Evolutionary conservation across 2,888 invertebrate genomes (phyloP).

Genomic region (Hipparchia semele): DNA sequence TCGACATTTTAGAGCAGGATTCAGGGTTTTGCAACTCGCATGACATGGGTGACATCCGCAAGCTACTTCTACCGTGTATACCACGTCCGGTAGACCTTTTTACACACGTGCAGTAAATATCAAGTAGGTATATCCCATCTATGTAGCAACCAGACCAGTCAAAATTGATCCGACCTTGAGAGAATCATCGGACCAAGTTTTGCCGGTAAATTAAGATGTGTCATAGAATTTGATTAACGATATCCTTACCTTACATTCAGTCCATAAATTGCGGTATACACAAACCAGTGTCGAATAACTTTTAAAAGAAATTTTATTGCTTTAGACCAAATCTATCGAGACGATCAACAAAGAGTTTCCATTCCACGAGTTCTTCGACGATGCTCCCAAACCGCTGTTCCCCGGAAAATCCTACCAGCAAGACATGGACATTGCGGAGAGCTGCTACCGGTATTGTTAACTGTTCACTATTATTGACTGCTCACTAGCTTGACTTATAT

Average conservation of each 20-base stretch:
- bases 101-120: neutral
- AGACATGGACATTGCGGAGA: slow-evolving; percentile 94
- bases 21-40: neutral
- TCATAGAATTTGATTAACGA: too few relatives aligned
- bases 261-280: neutral
- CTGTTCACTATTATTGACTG: neutral
- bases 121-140: neutral
- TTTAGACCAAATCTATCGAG: slow-evolving; percentile 62
- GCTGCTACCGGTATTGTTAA: slow-evolving; percentile 89
- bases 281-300: neutral
- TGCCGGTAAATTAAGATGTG: too few relatives aligned
- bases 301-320: slow-evolving; percentile 20
- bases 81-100: too few relatives aligned
- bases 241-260: too few relatives aligned
- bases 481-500: too few relatives aligned
- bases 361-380: slow-evolving; percentile 95
- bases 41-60: too few relatives aligned
- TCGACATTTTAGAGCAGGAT: neutral
- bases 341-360: slow-evolving; percentile 93
- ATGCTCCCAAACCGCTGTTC: slow-evolving; percentile 97
- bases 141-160: neutral
- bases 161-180: too few relatives aligned
- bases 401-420: slow-evolving; percentile 89
- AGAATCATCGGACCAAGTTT: too few relatives aligned
- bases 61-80: too few relatives aligned